Evolutionary conservation across 2,888 invertebrate species (phyloP).

Genomic region (Pilophorus perplexus): DNA sequence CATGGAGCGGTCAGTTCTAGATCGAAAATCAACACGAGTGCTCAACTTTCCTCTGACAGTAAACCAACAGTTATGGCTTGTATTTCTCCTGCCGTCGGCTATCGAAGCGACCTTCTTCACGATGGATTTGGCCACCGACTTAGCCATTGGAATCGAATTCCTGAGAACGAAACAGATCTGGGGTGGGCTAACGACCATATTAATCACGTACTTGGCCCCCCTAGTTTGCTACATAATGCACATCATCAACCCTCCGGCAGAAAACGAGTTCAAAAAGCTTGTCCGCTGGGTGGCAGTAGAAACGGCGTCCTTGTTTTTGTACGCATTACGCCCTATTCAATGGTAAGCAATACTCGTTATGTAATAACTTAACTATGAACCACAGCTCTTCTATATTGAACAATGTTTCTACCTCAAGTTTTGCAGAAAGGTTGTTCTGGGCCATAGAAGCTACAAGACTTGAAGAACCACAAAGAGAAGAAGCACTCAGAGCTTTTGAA

Average conservation of each 20-base stretch:
- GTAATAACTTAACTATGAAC: background rate
- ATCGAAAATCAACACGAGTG: constrained; percentile 44
- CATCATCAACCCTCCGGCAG: constrained; percentile 38
- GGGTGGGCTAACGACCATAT: constrained; percentile 54
- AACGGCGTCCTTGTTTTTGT: constrained; percentile 42
- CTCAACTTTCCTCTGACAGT: constrained; percentile 47
- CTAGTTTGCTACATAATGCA: constrained; percentile 52
- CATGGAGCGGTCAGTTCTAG: constrained; percentile 44
- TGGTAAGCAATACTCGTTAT: constrained; percentile 38
- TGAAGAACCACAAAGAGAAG: constrained; percentile 58
- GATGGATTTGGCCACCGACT: constrained; percentile 65
- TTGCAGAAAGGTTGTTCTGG: constrained; percentile 47
- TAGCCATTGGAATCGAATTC: constrained; percentile 65
- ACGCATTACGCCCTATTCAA: constrained; percentile 43
- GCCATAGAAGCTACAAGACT: constrained; percentile 43
- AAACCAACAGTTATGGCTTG: constrained; percentile 56
- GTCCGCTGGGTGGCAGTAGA: constrained; percentile 48
- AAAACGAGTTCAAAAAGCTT: constrained; percentile 47
- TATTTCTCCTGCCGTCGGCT: constrained; percentile 59
- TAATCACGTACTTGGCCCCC: constrained; percentile 53
- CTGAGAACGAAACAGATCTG: constrained; percentile 59
- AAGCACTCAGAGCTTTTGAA: constrained; percentile 57
- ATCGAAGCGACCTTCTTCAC: constrained; percentile 64
- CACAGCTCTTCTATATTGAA: background rate
- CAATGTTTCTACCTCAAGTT: constrained; percentile 25